Conservation (phyloP, 1,140 invertebrate species). For the Caerostris darwini region DNA sequence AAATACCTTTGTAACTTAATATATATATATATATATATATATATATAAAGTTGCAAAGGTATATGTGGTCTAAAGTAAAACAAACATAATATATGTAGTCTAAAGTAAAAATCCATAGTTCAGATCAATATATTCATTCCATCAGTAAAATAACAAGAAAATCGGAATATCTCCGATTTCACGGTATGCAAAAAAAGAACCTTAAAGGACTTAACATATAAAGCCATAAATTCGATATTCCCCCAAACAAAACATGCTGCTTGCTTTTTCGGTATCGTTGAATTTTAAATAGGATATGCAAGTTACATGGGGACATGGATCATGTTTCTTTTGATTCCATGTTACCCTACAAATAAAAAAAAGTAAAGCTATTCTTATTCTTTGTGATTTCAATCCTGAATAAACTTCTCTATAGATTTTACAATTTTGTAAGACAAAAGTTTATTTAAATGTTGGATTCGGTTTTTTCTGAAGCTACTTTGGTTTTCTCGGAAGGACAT, state of each 20-base stretch:
- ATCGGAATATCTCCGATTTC: neutral
- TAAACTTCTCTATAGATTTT: slow-evolving; percentile 29
- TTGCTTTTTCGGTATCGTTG: slow-evolving; percentile 23
- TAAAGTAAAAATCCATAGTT: neutral
- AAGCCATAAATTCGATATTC: slow-evolving; percentile 29
- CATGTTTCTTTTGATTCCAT: neutral
- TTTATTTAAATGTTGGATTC: neutral
- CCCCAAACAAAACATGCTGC: slow-evolving; percentile 19
- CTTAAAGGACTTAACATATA: slow-evolving; percentile 14
- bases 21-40: too few species aligned
- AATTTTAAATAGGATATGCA: slow-evolving; percentile 28
- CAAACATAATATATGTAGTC: neutral
- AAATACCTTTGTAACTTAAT: too few species aligned
- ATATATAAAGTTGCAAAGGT: too few species aligned
- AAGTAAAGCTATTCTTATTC: neutral
- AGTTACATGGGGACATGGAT: neutral
- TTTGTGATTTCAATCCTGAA: neutral
- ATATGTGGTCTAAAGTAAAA: too few species aligned
- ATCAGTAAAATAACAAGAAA: slow-evolving; percentile 3
- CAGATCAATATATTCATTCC: slow-evolving; percentile 24
- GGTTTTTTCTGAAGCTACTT: neutral
- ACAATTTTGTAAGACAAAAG: neutral
- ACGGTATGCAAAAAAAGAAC: neutral
- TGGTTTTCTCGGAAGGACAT: neutral
- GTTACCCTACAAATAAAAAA: neutral